Evolutionary conservation across 2,797 vertebrate genomes (phyloP), one percentile per base, ranked within the genome.

Genomic region (Limosa lapponica): DNA sequence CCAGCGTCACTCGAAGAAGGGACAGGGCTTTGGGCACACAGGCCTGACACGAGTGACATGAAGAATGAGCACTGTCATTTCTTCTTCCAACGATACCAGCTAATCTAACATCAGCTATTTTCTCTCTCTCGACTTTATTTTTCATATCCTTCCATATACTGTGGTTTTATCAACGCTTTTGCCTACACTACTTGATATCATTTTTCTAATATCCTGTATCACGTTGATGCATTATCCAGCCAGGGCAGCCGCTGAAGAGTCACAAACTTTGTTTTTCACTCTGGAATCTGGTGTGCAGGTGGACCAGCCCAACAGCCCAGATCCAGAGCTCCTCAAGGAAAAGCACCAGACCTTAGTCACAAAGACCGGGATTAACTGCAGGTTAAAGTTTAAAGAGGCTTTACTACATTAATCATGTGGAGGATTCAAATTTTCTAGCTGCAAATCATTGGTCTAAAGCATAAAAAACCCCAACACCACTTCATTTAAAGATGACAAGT

Each of bases 21-120:
- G 54, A 69, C 54, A 70, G 51, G 14, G 54, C 51, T 94, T 46
- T 73, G 83, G 62, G 83, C 28, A 79, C 46, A 65, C 17, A 44
- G 58, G 24, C 30, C 70, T 57, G 64, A 59, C 64, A 17, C 0
- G 17, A 74, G 61, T 34, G 80, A 82, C 46, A 19, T 5, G 52
- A 90, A 83, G 15, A 94, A 90, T 8, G 18, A 69, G 10, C 57
- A 46, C 2, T 66, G 27, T 58, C 66, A 86, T 82, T 88, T 90
- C 58, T 81, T 72, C 61, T 87, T 27, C 51, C 58, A 75, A 7
- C 2, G 11, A 44, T 15, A 70, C 4, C 80, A 84, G 81, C 77
- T 96, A 95, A 96, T 95, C 94, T 96, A 89, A 77, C 65, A 95
- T 95, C 94, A 93, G 62, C 77, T 90, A 66, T 90, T 90, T 90